Evolutionary conservation across 2,888 invertebrate species (phyloP).

Genomic region (Tetragonisca angustula): DNA sequence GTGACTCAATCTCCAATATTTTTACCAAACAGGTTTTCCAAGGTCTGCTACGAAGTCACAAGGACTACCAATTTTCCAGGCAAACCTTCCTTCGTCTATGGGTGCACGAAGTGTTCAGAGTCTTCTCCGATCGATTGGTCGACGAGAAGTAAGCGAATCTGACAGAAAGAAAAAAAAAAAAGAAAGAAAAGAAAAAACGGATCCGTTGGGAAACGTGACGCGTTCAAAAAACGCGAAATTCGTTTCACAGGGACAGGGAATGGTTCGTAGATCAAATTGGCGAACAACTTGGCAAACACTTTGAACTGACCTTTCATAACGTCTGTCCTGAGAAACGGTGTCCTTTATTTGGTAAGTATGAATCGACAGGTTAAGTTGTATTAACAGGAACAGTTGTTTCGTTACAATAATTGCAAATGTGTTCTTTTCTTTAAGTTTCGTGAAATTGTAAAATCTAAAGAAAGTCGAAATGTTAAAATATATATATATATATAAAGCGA

Average conservation of each 20-base stretch:
- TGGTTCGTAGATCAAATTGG: constrained; percentile 90
- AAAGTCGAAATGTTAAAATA: too few species aligned
- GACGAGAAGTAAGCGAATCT: constrained; percentile 87
- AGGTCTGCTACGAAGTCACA: constrained; percentile 91
- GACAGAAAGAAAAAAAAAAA: background rate
- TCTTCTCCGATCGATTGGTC: constrained; percentile 93
- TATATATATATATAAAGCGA: too few species aligned
- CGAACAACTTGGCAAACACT: constrained; percentile 91
- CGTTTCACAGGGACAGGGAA: constrained; percentile 87
- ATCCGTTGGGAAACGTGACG: too few species aligned
- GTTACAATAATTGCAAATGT: too few species aligned
- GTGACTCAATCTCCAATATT: background rate
- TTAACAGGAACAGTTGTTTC: too few species aligned
- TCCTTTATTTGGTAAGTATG: constrained; percentile 89
- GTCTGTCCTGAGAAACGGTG: constrained; percentile 90
- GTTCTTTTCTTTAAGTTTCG: too few species aligned
- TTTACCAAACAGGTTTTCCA: constrained; percentile 86
- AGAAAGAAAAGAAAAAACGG: too few species aligned
- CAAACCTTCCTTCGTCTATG: constrained; percentile 90
- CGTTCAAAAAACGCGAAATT: too few species aligned
- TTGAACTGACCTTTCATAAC: constrained; percentile 92
- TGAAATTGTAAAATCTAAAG: too few species aligned
- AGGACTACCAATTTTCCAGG: constrained; percentile 91
- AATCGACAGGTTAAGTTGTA: too few species aligned
- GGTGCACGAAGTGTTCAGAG: constrained; percentile 94